Base-by-base conservation (phyloP, 2,797 vertebrate species). In the Cottoperca gobio region DNA sequence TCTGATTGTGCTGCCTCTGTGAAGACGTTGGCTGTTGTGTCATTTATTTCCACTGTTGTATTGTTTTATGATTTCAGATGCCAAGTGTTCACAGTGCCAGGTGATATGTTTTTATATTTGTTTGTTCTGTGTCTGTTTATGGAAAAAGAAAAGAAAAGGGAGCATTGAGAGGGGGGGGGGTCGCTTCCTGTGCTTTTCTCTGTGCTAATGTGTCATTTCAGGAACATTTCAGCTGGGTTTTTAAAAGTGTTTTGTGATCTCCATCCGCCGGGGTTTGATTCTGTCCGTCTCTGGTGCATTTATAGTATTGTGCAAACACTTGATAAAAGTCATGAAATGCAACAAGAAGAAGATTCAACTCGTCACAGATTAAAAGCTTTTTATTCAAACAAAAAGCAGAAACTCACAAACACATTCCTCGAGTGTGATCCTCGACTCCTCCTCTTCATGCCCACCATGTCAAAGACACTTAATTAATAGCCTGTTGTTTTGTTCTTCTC, bases 81-180 rank as follows among this genome's bases (percentile, higher is more conserved):
- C 93, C 90, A 89, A 90, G 75, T 81, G 86, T 80, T 91, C 81
- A 79, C 86, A 77, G 88, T 94, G 90, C 90, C 87, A 89, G 82
- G 84, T 65, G 11, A 62, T 76, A 68, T 79, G 35, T 80, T 83
- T 78, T 78, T 83, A 57, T 79, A 79, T 88, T 76, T 69, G 60
- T 89, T 87, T 75, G 54, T 79, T 82, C 26, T 68, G 50, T 74
- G 71, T 87, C 75, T 37, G 69, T 81, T 84, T 67, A 40, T 82
- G 66, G n/a, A n/a, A 75, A 66, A 61, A 79, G n/a, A n/a, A 75
- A 66, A 61, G 79, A 73, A 78, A 83, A 53, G 68, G 77, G 72
- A 54, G 81, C 79, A 24, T 10, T 46, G 45, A 21, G 57, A 16
- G 4, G 28, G 14, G 31, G 4, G 28, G 14, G 31, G 37, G 59